phyloP scores from a whole-genome alignment of 2,113 vertebrate genomes.

The Bostrychus sinensis region DNA sequence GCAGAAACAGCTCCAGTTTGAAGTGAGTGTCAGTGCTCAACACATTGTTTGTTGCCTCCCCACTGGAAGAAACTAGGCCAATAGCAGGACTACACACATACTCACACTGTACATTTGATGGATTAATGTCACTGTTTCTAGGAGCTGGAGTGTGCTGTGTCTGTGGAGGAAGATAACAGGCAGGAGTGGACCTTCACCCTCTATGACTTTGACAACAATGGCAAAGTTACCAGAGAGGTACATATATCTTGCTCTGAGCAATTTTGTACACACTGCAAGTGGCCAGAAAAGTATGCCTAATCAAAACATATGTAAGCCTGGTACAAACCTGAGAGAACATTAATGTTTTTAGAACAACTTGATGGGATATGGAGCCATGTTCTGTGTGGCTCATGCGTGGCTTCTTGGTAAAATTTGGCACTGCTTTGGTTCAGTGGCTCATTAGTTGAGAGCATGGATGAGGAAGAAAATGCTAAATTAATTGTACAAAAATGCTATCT shows the following conservation, averaged over 20 bases:
- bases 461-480: no score
- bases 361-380: conserved; percentile 62
- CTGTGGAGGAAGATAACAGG: conserved; percentile 95
- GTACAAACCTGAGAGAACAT: conserved; percentile 65
- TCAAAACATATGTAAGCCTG: conserved; percentile 31
- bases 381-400: conserved; percentile 67
- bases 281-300: not conserved
- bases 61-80: conserved; percentile 51
- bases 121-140: conserved; percentile 68
- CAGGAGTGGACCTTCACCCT: conserved; percentile 99
- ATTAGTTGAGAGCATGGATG: no score
- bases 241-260: conserved; percentile 27
- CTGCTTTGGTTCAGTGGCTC: conserved; percentile 69
- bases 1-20: conserved; percentile 96
- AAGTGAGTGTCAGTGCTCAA: conserved; percentile 82
- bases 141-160: conserved; percentile 98
- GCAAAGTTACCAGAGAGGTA: conserved; percentile 98
- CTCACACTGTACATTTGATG: conserved; percentile 23
- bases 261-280: not conserved
- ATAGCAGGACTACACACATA: conserved; percentile 30
- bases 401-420: conserved; percentile 59
- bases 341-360: conserved; percentile 67
- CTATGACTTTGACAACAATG: conserved; percentile 98
- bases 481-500: no score
- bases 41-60: conserved; percentile 52